Evolutionary conservation across 2,888 invertebrate genomes (phyloP), one percentile per base, ranked within the genome.

Genomic region (Scaptodrosophila latifasciaeformis): DNA sequence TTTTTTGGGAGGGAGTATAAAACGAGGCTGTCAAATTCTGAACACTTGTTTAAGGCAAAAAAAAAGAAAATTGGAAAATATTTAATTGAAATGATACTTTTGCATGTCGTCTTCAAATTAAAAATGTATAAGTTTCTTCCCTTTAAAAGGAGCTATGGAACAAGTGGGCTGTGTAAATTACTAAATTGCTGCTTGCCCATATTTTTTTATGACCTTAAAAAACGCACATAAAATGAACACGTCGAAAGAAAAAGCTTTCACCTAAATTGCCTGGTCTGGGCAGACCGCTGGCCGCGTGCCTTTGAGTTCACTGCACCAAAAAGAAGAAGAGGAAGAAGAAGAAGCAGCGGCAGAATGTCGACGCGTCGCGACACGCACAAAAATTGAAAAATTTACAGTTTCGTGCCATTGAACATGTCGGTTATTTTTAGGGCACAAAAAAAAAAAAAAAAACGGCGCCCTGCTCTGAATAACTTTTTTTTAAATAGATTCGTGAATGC

Each of bases 61-160:
- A n/a, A n/a, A n/a, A n/a, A n/a, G n/a, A n/a, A n/a, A n/a, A n/a
- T n/a, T n/a, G n/a, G n/a, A n/a, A n/a, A n/a, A n/a, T n/a, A n/a
- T n/a, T n/a, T n/a, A n/a, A n/a, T n/a, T n/a, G 46, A 72, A 72
- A 72, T 72, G 63, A 66, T 68, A 59, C 54, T 52, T 70, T 72
- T 46, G 72, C 72, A 72, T 72, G 72, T 51, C 57, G 62, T 57
- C 59, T 50, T 65, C 47, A 50, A 52, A 46, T 77, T 39, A 10
- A 43, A 44, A 53, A 53, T 30, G 24, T 54, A n/a, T n/a, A n/a
- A 31, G 12, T 9, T 43, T 4, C 15, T 27, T 7, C 12, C 7
- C 21, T 4, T n/a, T 49, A 44, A 53, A 53, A 34, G 40, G 47
- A 7, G 13, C 43, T 37, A 21, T 51, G 35, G 35, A 34, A 37